Percentiles rank a stretch among this genome's conserved stretches.
Conservation (phyloP, 2,113 vertebrate genomes). For the Cardinalis cardinalis region DNA sequence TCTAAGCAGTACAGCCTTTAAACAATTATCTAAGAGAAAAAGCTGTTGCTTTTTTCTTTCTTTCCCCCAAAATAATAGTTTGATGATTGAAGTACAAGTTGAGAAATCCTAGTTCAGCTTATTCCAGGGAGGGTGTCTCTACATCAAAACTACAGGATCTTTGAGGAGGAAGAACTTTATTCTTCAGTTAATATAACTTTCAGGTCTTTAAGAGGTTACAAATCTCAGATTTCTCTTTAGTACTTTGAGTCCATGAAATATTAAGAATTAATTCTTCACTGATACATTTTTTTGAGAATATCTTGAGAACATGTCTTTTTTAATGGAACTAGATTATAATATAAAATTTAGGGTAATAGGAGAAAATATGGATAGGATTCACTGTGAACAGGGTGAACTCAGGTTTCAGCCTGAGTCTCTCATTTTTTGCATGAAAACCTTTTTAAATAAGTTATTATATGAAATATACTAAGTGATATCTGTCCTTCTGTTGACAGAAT, state of each 20-base stretch:
- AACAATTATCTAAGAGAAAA: neutral
- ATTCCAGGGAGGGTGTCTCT: neutral
- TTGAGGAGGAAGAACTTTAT: neutral
- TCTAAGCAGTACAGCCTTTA: neutral
- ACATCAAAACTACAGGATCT: neutral
- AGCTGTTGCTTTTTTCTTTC: neutral
- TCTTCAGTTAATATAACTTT: neutral
- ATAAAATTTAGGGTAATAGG: neutral
- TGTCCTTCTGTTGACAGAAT: neutral
- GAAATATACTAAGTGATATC: neutral
- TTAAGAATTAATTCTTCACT: neutral
- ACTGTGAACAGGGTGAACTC: neutral
- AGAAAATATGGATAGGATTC: neutral
- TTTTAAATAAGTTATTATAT: neutral
- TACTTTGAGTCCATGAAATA: neutral
- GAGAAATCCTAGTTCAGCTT: neutral
- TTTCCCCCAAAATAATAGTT: neutral
- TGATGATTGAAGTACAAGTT: neutral
- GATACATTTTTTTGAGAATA: neutral
- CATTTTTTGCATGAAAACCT: neutral
- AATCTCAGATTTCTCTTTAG: neutral
- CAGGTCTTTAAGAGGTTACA: neutral
- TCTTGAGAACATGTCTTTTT: neutral
- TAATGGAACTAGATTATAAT: neutral
- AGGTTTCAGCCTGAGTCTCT: neutral